Percentiles rank a stretch among this genome's conserved stretches.
phyloP scores from a whole-genome alignment of 1,140 invertebrate genomes.

The Scaptodrosophila lebanonensis region DNA sequence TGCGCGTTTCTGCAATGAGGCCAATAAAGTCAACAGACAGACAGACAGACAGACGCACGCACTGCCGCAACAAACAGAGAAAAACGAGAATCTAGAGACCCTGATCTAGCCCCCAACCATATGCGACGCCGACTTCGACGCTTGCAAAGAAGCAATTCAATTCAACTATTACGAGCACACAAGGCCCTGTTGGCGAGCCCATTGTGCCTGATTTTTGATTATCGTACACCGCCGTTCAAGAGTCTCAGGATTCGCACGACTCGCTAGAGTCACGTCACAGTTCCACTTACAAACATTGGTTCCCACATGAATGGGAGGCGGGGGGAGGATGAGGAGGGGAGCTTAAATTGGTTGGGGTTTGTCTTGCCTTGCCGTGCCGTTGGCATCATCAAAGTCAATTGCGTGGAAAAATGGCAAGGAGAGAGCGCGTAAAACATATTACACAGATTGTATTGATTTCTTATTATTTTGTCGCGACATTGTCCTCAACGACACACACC shows the following conservation, averaged over 20 bases:
- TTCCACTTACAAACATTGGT: constrained; percentile 52
- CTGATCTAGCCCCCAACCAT: background rate
- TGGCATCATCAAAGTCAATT: constrained; percentile 76
- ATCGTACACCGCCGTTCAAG: constrained; percentile 24
- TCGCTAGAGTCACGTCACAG: constrained; percentile 52
- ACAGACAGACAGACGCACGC: constrained; percentile 7
- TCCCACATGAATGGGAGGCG: constrained; percentile 10
- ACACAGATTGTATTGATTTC: constrained; percentile 74
- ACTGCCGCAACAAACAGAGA: constrained; percentile 12
- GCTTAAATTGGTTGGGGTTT: background rate
- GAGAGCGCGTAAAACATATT: constrained; percentile 67
- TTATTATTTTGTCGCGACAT: constrained; percentile 58
- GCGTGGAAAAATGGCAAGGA: constrained; percentile 70
- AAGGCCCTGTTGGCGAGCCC: constrained; percentile 36
- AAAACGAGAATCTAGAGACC: constrained; percentile 10
- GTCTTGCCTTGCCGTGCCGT: constrained; percentile 6
- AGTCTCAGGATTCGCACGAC: constrained; percentile 30
- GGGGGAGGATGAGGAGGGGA: background rate
- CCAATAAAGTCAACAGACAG: constrained; percentile 60
- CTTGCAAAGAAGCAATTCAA: constrained; percentile 55
- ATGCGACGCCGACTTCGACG: background rate
- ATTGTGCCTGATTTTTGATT: constrained; percentile 54
- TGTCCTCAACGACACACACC: constrained; percentile 7
- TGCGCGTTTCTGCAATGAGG: constrained; percentile 53
- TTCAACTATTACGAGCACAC: constrained; percentile 65